Evolutionary conservation across 2,888 invertebrate genomes (phyloP).

Genomic region (Arrhopalites spinosus): DNA sequence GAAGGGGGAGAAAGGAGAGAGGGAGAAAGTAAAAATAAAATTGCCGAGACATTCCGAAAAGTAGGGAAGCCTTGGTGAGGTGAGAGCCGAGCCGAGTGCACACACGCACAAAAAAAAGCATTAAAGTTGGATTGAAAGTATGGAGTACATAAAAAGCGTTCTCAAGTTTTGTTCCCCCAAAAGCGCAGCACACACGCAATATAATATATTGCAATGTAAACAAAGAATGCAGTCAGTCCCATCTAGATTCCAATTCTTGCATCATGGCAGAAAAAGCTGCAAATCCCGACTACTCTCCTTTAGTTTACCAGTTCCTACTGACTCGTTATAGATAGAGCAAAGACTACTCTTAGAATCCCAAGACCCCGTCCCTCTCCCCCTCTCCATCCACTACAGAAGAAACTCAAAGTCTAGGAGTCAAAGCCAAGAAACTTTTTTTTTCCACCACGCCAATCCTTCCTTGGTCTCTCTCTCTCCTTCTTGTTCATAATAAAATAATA

Average conservation of each 20-base stretch:
- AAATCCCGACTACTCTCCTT: background rate
- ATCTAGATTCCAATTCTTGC: conserved; percentile 14
- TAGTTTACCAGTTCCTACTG: background rate
- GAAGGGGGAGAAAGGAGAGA: background rate
- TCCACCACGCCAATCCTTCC: no score
- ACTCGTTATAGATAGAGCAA: background rate
- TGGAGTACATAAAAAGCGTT: no score
- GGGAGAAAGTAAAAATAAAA: background rate
- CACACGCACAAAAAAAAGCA: no score
- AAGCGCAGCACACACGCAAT: conserved; percentile 7
- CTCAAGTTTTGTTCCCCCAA: no score
- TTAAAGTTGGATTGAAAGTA: no score
- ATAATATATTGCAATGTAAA: conserved; percentile 11
- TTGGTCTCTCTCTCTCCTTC: no score
- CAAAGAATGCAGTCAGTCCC: conserved; percentile 3
- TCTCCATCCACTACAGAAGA: background rate
- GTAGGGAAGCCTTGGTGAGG: background rate
- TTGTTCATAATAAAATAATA: no score
- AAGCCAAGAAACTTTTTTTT: no score
- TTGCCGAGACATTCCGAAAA: background rate
- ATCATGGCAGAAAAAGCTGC: background rate
- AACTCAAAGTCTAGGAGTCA: no score
- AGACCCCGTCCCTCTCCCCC: background rate
- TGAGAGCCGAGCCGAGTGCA: background rate
- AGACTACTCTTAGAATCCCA: background rate